Evolutionary conservation across 2,888 invertebrate genomes (phyloP), one percentile per base, ranked within the genome.

Genomic region (Byasa hedistus): DNA sequence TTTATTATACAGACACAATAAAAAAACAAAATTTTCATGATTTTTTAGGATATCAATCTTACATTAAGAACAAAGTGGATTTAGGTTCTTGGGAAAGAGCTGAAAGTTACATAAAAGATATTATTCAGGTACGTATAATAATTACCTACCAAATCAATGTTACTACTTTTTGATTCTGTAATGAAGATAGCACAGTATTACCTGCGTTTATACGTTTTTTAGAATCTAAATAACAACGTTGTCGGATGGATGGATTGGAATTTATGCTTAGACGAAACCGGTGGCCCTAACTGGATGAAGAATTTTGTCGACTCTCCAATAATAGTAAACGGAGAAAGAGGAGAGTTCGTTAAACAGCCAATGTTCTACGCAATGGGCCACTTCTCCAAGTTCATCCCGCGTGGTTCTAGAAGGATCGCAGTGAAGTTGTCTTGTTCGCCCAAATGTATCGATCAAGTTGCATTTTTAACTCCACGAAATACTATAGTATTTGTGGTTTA

Each of bases 171-270:
- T 48, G 15, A 44, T 44, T 44, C 1, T 44, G 44, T 44, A 44
- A 17, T 17, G 12, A 19, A 44, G 4, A 1, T 44, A 17, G 17
- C 19, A 44, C 15, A 44, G 17, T 4, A 17, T 0, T 44, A 44
- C 4, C 44, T 52, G 21, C 10, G 3, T 54, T 22, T 22, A 23
- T 22, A 54, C 8, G n/a, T 54, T 12, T 54, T 54, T 12, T 54
- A 96, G 94, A 95, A 96, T 81, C 79, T 97, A 17, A 94, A 95
- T 71, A 93, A 96, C 82, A 95, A 94, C 87, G 93, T 95, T 0
- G 91, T 93, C 23, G 98, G 96, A 2, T 98, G 98, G 97, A 89
- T 96, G 0, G 98, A 98, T 80, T 98, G 98, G 98, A 98, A 98
- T 85, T 81, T 98, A 64, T 95, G 95, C 12, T 84, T 98, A 19